Evolutionary conservation across 2,888 invertebrate species (phyloP), one percentile per base, ranked within the genome.

Genomic region (Campoplex nolae): DNA sequence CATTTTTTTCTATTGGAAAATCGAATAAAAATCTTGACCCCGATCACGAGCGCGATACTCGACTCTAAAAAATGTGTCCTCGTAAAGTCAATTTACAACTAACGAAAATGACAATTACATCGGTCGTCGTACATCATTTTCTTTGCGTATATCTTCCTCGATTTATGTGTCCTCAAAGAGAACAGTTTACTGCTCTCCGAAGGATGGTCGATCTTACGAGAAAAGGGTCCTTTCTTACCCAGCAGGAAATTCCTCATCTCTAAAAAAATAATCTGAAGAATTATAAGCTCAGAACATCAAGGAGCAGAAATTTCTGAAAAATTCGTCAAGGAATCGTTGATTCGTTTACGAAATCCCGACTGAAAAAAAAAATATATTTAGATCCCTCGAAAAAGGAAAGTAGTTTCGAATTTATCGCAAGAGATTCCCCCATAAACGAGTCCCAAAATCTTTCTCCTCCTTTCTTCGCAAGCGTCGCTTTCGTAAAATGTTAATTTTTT

Each of bases 301-400:
- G 23, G 28, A 3, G 42, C n/a, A 23, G 23, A 23, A 8, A 58
- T 58, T 18, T 18, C 1, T 28, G 38, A 51, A 28, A 75, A 58
- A 8, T 28, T n/a, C 16, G 16, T 8, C 42, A 42, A 7, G 28
- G 32, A 28, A 65, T 18, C 7, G n/a, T 13, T 48, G 13, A 9
- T 6, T 23, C 9, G 28, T 51, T 79, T 79, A 56, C 18, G 74
- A 74, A 74, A 74, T 74, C 9, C 38, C 23, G 32, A 28, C 45
- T 58, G 45, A 32, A 38, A 35, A 23, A 68, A 32, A 38, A 35
- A 23, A 68, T 48, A 54, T 74, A 58, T 73, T 73, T 28, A 56
- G 48, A 51, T 65, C 48, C 71, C 45, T 13, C 28, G 16, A 73
- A 45, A 81, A 84, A 81, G n/a, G 86, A 86, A 86, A 86, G 86